Evolutionary conservation across 2,888 invertebrate genomes (phyloP).

Genomic region (Desoria tigrina): DNA sequence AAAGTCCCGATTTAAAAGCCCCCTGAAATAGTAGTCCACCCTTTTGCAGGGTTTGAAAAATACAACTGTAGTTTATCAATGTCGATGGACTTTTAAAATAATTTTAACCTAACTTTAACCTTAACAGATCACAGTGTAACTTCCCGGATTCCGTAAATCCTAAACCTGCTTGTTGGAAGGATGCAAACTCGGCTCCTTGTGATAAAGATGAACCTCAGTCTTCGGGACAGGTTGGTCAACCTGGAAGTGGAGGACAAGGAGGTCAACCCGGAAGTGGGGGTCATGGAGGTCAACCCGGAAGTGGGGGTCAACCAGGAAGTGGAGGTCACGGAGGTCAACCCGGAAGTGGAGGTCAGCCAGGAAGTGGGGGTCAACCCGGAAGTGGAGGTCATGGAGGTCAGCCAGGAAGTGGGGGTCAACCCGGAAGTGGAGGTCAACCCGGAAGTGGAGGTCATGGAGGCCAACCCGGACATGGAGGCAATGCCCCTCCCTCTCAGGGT

Average conservation of each 20-base stretch:
- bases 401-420: conserved; percentile 6
- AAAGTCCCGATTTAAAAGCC: no score
- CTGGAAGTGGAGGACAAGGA: conserved; percentile 18
- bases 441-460: neutral
- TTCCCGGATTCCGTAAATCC: conserved; percentile 37
- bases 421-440: neutral
- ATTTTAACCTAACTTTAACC: no score
- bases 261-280: neutral
- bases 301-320: conserved; percentile 1
- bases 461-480: neutral
- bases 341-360: neutral
- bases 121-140: conserved; percentile 31
- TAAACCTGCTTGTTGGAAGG: conserved; percentile 34
- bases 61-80: no score
- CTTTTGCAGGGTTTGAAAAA: no score
- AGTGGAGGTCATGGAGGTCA: conserved; percentile 9
- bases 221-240: neutral
- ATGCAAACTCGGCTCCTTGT: conserved; percentile 20
- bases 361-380: conserved; percentile 2
- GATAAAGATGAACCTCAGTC: conserved; percentile 26
- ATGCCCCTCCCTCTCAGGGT: conserved; percentile 3
- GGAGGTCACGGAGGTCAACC: neutral
- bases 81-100: no score
- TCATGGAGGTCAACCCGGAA: conserved; percentile 13
- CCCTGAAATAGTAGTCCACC: no score